Percentiles rank a stretch among this genome's conserved stretches.
phyloP scores from a whole-genome alignment of 1,140 invertebrate genomes.

The Brachionus asplanchnoidis region DNA sequence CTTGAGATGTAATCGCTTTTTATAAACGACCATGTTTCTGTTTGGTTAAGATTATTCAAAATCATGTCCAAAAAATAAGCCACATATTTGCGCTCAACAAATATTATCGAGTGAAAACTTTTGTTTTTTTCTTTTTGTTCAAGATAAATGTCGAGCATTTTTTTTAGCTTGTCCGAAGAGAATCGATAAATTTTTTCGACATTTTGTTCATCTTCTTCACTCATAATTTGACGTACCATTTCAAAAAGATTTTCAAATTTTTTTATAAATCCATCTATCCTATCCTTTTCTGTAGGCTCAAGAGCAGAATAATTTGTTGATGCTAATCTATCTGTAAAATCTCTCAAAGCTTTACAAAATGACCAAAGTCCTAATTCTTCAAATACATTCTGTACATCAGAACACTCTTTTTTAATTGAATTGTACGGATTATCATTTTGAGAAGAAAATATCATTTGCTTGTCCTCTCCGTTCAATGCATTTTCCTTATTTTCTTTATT shows the following conservation, averaged over 20 bases:
- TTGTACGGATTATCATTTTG: conserved; percentile 5
- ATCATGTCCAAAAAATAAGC: background rate
- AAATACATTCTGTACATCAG: background rate
- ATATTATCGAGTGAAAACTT: conserved; percentile 24
- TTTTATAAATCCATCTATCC: background rate
- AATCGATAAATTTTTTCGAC: background rate
- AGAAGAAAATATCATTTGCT: background rate
- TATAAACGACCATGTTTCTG: conserved; percentile 7
- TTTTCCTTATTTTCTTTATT: background rate
- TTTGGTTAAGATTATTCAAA: background rate
- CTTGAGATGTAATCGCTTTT: background rate
- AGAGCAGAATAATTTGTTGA: background rate
- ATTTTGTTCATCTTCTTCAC: conserved; percentile 7
- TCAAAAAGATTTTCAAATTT: background rate
- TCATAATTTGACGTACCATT: background rate
- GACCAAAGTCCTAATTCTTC: conserved; percentile 12
- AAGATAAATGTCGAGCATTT: background rate
- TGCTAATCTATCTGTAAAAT: background rate
- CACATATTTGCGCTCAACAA: conserved; percentile 1
- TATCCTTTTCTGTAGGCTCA: background rate
- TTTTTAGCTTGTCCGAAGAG: background rate
- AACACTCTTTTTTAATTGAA: background rate
- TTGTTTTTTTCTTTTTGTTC: background rate
- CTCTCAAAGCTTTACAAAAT: background rate
- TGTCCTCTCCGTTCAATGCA: background rate